phyloP scores from a whole-genome alignment of 2,797 vertebrate genomes.

The Aplochiton taeniatus region DNA sequence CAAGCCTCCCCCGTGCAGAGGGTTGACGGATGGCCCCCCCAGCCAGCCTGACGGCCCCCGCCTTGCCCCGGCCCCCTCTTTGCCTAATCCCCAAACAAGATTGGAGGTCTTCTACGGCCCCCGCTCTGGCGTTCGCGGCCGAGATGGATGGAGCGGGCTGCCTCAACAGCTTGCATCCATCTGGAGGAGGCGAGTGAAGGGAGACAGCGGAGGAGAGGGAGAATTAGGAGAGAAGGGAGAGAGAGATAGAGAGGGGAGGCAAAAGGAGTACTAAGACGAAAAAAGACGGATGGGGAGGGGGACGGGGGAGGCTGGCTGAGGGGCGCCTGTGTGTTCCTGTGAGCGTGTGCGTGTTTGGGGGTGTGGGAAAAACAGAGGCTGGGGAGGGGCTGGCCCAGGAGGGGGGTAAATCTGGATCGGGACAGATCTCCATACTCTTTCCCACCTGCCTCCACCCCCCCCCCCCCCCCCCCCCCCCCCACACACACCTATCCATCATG shows the following conservation, averaged over 20 bases:
- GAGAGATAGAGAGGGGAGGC: not conserved
- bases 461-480: slow-evolving; percentile 47
- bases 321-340: slow-evolving; percentile 43
- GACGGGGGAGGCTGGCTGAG: slow-evolving; percentile 56
- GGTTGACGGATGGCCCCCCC: slow-evolving; percentile 67
- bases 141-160: slow-evolving; percentile 67
- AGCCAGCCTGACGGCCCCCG: slow-evolving; percentile 62
- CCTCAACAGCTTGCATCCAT: slow-evolving; percentile 68
- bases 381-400: slow-evolving; percentile 42
- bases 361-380: slow-evolving; percentile 29
- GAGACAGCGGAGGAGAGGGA: not conserved
- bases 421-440: no score
- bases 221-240: not conserved
- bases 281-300: slow-evolving; percentile 14
- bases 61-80: slow-evolving; percentile 67
- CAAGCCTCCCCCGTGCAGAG: slow-evolving; percentile 49
- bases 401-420: slow-evolving; percentile 72
- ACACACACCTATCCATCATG: slow-evolving; percentile 69
- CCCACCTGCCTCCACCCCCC: slow-evolving; percentile 57
- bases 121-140: slow-evolving; percentile 57
- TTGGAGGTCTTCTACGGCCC: slow-evolving; percentile 47
- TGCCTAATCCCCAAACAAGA: slow-evolving; percentile 77
- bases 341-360: slow-evolving; percentile 39
- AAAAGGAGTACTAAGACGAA: not conserved
- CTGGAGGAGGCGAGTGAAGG: slow-evolving; percentile 36